Conservation (phyloP, 2,113 vertebrate genomes). For the Orycteropus afer region DNA sequence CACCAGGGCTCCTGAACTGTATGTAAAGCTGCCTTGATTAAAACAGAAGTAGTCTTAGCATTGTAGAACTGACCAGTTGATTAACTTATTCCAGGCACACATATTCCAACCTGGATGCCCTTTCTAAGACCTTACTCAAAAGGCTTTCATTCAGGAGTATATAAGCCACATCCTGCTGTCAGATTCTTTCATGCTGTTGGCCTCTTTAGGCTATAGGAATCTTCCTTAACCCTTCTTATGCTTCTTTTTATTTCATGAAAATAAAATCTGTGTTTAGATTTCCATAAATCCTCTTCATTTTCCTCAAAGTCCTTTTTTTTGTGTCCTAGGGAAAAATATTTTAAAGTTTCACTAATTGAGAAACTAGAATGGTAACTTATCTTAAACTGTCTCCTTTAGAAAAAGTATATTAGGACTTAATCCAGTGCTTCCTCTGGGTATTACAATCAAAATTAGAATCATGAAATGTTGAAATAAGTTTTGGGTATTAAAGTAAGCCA, state of each 20-base stretch:
- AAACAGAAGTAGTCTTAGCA: slow-evolving; percentile 46
- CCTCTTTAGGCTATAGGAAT: background rate
- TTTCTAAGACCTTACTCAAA: slow-evolving; percentile 43
- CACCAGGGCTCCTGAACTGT: background rate
- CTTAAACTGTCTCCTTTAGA: slow-evolving; percentile 66
- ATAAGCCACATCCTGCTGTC: background rate
- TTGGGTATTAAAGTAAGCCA: slow-evolving; percentile 48
- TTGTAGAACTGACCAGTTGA: slow-evolving; percentile 57
- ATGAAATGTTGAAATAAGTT: slow-evolving; percentile 56
- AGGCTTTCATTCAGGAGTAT: background rate
- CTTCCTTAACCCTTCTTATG: background rate
- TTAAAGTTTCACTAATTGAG: slow-evolving; percentile 69
- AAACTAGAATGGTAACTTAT: slow-evolving; percentile 63
- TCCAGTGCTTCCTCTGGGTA: slow-evolving; percentile 47
- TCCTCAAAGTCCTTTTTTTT: slow-evolving; percentile 20
- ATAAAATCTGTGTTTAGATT: slow-evolving; percentile 16
- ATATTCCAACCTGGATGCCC: background rate
- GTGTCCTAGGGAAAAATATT: slow-evolving; percentile 60
- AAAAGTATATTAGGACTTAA: slow-evolving; percentile 65
- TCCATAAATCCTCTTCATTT: background rate
- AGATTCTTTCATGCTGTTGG: slow-evolving; percentile 13
- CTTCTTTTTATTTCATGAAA: slow-evolving; percentile 46
- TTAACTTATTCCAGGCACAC: slow-evolving; percentile 64
- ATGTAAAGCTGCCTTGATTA: slow-evolving; percentile 24
- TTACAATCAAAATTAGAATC: slow-evolving; percentile 75